Evolutionary conservation across 1,140 invertebrate genomes (phyloP).

Genomic region (Protaetia brevitarsis): DNA sequence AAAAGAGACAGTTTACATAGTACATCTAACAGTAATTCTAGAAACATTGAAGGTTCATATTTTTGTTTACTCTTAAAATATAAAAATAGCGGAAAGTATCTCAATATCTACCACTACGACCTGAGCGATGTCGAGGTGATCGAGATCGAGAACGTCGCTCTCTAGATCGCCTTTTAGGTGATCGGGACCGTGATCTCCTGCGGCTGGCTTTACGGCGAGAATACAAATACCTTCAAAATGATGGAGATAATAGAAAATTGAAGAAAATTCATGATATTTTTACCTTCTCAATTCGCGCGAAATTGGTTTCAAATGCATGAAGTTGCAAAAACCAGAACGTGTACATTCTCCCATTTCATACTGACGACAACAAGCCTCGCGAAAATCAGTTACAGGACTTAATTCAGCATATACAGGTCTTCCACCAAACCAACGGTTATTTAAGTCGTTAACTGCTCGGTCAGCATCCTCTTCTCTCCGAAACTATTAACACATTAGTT

Average conservation of each 20-base stretch:
- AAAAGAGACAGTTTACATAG: neutral
- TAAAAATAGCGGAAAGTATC: neutral
- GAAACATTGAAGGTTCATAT: neutral
- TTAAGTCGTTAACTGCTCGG: constrained; percentile 92
- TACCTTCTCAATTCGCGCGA: constrained; percentile 81
- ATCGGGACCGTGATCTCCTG: constrained; percentile 49
- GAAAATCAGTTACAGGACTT: constrained; percentile 97
- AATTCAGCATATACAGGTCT: constrained; percentile 97
- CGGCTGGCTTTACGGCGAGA: constrained; percentile 53
- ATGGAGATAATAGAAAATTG: neutral
- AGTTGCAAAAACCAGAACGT: constrained; percentile 98
- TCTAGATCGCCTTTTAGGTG: constrained; percentile 49
- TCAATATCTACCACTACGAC: constrained; percentile 52
- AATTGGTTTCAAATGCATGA: constrained; percentile 99
- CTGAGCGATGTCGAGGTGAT: constrained; percentile 51
- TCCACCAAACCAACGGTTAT: constrained; percentile 98
- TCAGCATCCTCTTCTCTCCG: constrained; percentile 98
- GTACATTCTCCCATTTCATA: constrained; percentile 99
- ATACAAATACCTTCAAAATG: constrained; percentile 55
- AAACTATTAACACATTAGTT: no score
- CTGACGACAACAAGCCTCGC: constrained; percentile 98
- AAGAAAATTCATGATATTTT: no score
- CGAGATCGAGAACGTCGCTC: constrained; percentile 48
- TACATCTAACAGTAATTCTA: neutral
- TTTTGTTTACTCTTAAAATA: neutral